Conservation (phyloP, 2,888 invertebrate species). For the Drosophila dives region DNA sequence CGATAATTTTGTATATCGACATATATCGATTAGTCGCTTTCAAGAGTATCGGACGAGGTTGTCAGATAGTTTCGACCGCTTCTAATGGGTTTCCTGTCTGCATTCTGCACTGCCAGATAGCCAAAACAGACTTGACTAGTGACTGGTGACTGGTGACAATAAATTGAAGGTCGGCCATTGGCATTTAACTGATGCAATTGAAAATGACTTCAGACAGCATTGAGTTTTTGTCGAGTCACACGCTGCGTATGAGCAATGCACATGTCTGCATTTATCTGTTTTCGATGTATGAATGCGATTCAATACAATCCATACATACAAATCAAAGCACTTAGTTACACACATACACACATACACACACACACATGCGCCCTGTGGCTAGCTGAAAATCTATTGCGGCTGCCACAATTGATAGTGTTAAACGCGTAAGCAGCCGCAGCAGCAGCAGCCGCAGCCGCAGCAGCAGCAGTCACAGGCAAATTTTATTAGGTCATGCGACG, state of each 20-base stretch:
- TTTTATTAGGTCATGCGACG: conserved; percentile 75
- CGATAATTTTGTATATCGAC: too few relatives aligned
- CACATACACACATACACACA: conserved; percentile 3
- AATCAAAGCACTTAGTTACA: conserved; percentile 31
- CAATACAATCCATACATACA: conserved; percentile 4
- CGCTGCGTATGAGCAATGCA: conserved; percentile 33
- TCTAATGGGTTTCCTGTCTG: too few relatives aligned
- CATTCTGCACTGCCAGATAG: too few relatives aligned
- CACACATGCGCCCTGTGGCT: background rate
- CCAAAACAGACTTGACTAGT: background rate
- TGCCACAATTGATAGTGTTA: conserved; percentile 46
- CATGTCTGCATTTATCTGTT: conserved; percentile 19
- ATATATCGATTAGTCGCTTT: too few relatives aligned
- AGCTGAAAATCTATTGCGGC: conserved; percentile 31
- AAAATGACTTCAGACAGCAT: background rate
- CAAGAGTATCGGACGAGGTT: too few relatives aligned
- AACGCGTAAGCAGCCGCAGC: conserved; percentile 5
- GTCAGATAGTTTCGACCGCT: too few relatives aligned
- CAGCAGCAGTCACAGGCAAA: conserved; percentile 46
- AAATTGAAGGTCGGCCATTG: conserved; percentile 82
- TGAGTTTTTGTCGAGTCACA: background rate
- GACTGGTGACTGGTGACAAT: background rate
- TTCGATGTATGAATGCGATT: conserved; percentile 20
- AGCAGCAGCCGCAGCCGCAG: background rate
- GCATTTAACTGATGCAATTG: conserved; percentile 19